Conservation (phyloP, 1,140 invertebrate genomes). For the Caenorhabditis remanei region DNA sequence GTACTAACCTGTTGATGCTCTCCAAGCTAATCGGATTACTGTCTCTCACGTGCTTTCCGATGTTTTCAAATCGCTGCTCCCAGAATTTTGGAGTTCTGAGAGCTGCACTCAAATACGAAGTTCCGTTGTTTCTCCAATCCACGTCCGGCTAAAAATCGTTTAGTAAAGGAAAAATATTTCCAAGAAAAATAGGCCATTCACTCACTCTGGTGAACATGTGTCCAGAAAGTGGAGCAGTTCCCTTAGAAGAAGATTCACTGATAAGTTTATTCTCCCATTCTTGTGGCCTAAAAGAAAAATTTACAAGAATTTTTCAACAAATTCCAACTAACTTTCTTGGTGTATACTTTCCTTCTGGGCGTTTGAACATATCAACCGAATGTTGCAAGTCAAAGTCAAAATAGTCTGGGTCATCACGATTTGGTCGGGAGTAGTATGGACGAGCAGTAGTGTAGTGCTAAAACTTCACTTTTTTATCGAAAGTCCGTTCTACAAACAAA, state of each 20-base stretch:
- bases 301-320: neutral
- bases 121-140: slow-evolving; percentile 71
- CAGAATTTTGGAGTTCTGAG: slow-evolving; percentile 76
- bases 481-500: neutral
- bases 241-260: slow-evolving; percentile 71
- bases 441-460: slow-evolving; percentile 70
- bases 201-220: slow-evolving; percentile 72
- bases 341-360: slow-evolving; percentile 72
- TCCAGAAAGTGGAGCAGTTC: slow-evolving; percentile 73
- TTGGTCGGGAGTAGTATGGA: slow-evolving; percentile 77
- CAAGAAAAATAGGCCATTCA: neutral
- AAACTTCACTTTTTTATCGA: slow-evolving; percentile 33
- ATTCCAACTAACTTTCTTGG: slow-evolving; percentile 71
- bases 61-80: slow-evolving; percentile 74
- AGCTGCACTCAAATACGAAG: slow-evolving; percentile 76
- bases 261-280: slow-evolving; percentile 75
- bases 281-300: slow-evolving; percentile 72
- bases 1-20: slow-evolving; percentile 72
- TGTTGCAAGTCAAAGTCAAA: slow-evolving; percentile 77
- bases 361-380: slow-evolving; percentile 74
- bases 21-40: slow-evolving; percentile 76
- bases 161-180: slow-evolving; percentile 13
- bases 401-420: slow-evolving; percentile 75
- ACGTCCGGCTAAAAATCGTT: slow-evolving; percentile 58
- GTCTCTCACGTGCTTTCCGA: slow-evolving; percentile 75